These are phyloP conservation scores for Ahaetulla prasina DNA, from an alignment of 2,113 vertebrate genomes.

Conservation along the genomic window DNA sequence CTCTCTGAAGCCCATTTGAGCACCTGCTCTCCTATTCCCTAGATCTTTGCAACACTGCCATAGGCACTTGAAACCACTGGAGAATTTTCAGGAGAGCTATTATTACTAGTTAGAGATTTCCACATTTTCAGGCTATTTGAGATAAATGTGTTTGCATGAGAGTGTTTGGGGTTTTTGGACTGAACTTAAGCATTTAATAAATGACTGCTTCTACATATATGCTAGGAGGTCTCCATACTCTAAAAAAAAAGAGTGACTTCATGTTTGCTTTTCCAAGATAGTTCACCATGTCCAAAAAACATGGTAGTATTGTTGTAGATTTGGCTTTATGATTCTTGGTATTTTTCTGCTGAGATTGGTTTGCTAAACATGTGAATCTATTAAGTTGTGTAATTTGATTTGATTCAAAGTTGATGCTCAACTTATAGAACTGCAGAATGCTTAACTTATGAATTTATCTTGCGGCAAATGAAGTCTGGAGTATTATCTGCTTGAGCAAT, in stretches of 20 bases:
- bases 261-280: background rate
- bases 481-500: background rate
- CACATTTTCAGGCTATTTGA: background rate
- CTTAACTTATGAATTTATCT: background rate
- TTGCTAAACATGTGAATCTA: background rate
- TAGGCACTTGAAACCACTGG: background rate
- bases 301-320: background rate
- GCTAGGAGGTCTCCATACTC: background rate
- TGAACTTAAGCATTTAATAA: background rate
- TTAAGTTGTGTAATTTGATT: background rate
- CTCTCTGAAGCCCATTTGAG: background rate
- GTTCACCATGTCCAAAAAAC: background rate
- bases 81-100: background rate
- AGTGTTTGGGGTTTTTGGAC: background rate
- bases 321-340: background rate
- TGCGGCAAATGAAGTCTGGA: background rate
- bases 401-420: background rate
- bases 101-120: background rate
- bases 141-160: background rate
- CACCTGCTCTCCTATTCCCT: background rate
- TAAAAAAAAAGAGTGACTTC: background rate
- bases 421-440: background rate
- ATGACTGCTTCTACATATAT: background rate
- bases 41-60: background rate
- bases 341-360: background rate